Evolutionary conservation across 2,888 invertebrate genomes (phyloP).

Genomic region (Xylocampa areola): DNA sequence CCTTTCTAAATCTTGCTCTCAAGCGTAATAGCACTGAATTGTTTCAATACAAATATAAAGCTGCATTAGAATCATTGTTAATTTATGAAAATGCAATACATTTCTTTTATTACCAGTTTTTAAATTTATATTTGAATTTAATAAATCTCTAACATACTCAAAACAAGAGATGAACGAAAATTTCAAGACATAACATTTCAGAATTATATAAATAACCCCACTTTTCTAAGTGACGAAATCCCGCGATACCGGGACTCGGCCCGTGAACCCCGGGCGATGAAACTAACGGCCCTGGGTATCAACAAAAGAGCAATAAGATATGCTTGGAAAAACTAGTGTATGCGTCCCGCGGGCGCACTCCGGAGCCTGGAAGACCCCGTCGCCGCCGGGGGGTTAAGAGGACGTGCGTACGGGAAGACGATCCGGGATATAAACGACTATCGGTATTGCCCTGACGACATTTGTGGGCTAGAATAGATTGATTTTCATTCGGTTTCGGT

Average conservation of each 20-base stretch:
- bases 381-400: slow-evolving; percentile 71
- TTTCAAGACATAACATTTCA: background rate
- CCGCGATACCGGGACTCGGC: slow-evolving; percentile 61
- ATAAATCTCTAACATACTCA: background rate
- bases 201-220: slow-evolving; percentile 22
- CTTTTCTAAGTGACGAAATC: slow-evolving; percentile 50
- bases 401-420: slow-evolving; percentile 64
- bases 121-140: background rate
- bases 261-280: slow-evolving; percentile 85
- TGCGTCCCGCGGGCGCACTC: slow-evolving; percentile 78
- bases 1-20: slow-evolving; percentile 80
- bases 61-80: slow-evolving; percentile 41
- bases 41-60: slow-evolving; percentile 58
- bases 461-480: slow-evolving; percentile 67
- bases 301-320: slow-evolving; percentile 90
- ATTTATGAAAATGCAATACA: slow-evolving; percentile 45
- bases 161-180: too few relatives aligned
- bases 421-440: slow-evolving; percentile 68
- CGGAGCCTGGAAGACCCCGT: slow-evolving; percentile 67
- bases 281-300: slow-evolving; percentile 88
- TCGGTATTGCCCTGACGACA: slow-evolving; percentile 70
- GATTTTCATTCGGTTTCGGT: slow-evolving; percentile 66
- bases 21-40: slow-evolving; percentile 67
- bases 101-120: slow-evolving; percentile 8
- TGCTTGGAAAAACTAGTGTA: slow-evolving; percentile 89